Evolutionary conservation across 2,888 invertebrate species (phyloP).

Genomic region (Acanthosoma haemorrhoidale): DNA sequence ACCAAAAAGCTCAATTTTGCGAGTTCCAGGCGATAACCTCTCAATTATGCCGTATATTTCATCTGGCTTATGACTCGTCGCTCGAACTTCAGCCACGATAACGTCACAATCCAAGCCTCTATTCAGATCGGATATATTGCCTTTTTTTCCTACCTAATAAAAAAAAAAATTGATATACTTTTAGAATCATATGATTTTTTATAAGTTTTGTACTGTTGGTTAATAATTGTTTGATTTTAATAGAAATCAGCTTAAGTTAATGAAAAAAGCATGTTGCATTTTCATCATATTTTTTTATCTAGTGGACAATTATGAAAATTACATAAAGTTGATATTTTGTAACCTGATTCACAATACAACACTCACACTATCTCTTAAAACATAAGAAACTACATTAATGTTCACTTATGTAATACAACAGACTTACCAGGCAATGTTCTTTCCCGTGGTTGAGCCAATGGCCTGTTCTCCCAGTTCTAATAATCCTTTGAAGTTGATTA

Average conservation of each 20-base stretch:
- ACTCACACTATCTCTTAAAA: too few species aligned
- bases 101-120: constrained; percentile 95
- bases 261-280: too few species aligned
- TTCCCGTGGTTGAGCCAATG: constrained; percentile 99
- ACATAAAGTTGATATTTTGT: too few species aligned
- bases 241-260: too few species aligned
- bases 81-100: constrained; percentile 95
- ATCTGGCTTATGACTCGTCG: constrained; percentile 96
- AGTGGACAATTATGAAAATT: not conserved
- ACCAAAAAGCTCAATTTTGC: constrained; percentile 95
- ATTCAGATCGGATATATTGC: constrained; percentile 83
- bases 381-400: too few species aligned
- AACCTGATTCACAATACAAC: too few species aligned
- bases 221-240: too few species aligned
- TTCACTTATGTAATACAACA: too few species aligned
- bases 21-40: constrained; percentile 88
- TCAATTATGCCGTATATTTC: constrained; percentile 98
- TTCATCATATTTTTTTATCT: too few species aligned
- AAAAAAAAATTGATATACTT: not conserved
- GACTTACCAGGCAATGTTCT: constrained; percentile 81
- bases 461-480: constrained; percentile 92
- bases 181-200: not conserved
- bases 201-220: too few species aligned
- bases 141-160: constrained; percentile 83
- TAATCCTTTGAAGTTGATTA: constrained; percentile 93